Evolutionary conservation across 2,113 vertebrate species (phyloP), one percentile per base, ranked within the genome.

Genomic region (Melospiza georgiana): DNA sequence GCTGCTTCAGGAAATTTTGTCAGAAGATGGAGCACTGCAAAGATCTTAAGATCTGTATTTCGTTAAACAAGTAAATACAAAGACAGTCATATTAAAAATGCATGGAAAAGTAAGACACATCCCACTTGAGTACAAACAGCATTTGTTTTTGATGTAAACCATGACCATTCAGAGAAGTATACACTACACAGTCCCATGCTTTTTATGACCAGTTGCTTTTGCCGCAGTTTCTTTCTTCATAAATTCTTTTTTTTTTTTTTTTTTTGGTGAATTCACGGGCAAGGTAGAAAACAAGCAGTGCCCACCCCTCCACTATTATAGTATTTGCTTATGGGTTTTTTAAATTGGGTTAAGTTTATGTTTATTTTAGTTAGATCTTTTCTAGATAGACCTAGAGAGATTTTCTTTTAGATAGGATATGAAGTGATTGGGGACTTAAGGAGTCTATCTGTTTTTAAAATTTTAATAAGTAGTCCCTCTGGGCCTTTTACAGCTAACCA

Each of bases 321-420:
- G 39, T 69, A 43, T 89, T 84, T 61, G 23, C 27, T 82, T 67
- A 10, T 54, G 43, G 13, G 2, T 11, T 59, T 6, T 6, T 92
- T 28, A 5, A 16, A 89, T 61, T 92, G 39, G 20, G 15, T 62
- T 55, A 52, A 33, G 14, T 78, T 71, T 83, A 41, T 71, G n/a
- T 85, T 78, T 72, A 61, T 86, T 90, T 91, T 86, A 74, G 62
- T 81, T 82, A 62, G n/a, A 75, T 63, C 49, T 86, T 91, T 81
- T 52, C 23, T 79, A 59, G 51, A 6, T 35, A 59, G 17, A 54
- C 15, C 37, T 39, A 39, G 11, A 39, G 37, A 71, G 49, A 43
- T 57, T 84, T 77, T 90, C 22, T 83, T 71, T 77, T 63, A 62
- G 22, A 23, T n/a, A 52, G 10, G 10, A 31, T 16, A 52, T 48